phyloP scores from a whole-genome alignment of 2,888 invertebrate species.

The Pheosia gnoma region DNA sequence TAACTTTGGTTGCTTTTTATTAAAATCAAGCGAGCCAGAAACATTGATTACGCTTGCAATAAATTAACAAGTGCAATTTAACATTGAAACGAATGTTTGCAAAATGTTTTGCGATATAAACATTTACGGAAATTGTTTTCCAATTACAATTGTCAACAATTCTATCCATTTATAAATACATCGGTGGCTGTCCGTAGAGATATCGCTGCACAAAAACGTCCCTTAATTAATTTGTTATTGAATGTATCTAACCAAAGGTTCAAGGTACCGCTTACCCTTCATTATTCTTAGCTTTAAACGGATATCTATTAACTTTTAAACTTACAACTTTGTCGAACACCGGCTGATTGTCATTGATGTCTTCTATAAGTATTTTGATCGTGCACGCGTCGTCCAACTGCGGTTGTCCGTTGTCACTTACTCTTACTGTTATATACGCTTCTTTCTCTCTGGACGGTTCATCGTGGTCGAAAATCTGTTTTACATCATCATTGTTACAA shows the following conservation, averaged over 20 bases:
- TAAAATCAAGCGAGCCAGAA: not conserved
- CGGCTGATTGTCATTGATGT: slow-evolving; percentile 96
- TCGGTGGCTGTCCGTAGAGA: too few species aligned
- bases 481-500: slow-evolving; percentile 26
- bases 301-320: slow-evolving; percentile 40
- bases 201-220: too few species aligned
- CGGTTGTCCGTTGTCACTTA: slow-evolving; percentile 96
- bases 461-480: slow-evolving; percentile 93
- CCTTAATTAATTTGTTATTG: too few species aligned
- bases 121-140: not conserved
- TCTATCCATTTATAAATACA: too few species aligned
- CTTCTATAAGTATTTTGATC: slow-evolving; percentile 94
- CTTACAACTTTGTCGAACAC: slow-evolving; percentile 92
- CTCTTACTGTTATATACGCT: slow-evolving; percentile 94
- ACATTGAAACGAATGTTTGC: not conserved
- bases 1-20: not conserved
- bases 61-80: not conserved
- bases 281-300: not conserved
- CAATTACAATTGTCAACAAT: not conserved
- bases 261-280: not conserved
- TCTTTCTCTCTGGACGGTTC: slow-evolving; percentile 93
- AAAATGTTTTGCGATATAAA: not conserved
- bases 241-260: too few species aligned
- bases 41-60: not conserved
- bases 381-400: slow-evolving; percentile 96